phyloP scores from a whole-genome alignment of 2,888 invertebrate genomes.

The Platerodrilus igneus region DNA sequence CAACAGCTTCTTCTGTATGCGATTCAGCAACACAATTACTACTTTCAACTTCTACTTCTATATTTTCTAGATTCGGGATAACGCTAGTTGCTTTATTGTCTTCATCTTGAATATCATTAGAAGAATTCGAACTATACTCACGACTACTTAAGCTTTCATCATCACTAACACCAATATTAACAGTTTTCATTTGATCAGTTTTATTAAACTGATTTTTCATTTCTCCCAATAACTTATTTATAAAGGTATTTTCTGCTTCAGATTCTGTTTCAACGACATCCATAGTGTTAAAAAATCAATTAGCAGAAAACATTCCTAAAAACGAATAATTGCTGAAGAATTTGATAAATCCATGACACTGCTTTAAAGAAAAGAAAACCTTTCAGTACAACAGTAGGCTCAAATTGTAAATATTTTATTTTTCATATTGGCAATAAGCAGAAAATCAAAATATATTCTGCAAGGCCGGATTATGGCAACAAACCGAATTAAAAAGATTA shows the following conservation, averaged over 20 bases:
- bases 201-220: slow-evolving; percentile 45
- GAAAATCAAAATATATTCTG: no score
- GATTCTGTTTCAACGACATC: slow-evolving; percentile 17
- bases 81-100: not conserved
- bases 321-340: no score
- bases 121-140: not conserved
- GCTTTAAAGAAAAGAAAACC: no score
- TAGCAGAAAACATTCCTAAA: no score
- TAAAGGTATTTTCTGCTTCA: slow-evolving; percentile 31
- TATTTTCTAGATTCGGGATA: not conserved
- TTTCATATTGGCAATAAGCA: no score
- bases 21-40: not conserved
- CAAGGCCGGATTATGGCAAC: no score
- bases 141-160: slow-evolving; percentile 9
- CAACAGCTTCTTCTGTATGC: slow-evolving; percentile 21
- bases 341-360: no score
- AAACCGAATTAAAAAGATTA: no score
- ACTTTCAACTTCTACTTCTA: slow-evolving; percentile 6
- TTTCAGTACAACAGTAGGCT: no score
- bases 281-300: slow-evolving; percentile 13
- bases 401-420: no score
- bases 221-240: slow-evolving; percentile 41
- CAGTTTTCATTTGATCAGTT: slow-evolving; percentile 48
- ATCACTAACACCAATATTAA: slow-evolving; percentile 5
- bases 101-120: not conserved